phyloP scores from a whole-genome alignment of 2,113 vertebrate genomes.

The Periophthalmus modestus region DNA sequence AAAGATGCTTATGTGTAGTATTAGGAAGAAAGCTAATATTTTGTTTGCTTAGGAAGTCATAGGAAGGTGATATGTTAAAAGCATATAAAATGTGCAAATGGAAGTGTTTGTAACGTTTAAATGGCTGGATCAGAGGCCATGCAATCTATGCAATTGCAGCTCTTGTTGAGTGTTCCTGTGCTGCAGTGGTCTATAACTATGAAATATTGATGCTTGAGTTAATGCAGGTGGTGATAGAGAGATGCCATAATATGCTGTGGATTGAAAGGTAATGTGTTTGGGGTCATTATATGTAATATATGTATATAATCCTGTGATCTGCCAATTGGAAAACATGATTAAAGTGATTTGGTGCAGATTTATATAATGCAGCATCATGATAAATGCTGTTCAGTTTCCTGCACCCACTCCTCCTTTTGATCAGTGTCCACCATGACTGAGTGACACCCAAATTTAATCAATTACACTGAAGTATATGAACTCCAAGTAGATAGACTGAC shows the following conservation, averaged over 20 bases:
- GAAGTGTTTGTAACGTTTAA: background rate
- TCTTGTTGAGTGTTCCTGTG: background rate
- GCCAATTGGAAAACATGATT: background rate
- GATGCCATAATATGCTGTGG: background rate
- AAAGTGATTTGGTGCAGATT: background rate
- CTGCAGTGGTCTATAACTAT: background rate
- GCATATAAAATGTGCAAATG: background rate
- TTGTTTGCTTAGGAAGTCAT: background rate
- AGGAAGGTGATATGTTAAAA: background rate
- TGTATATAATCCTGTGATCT: background rate
- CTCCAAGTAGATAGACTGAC: background rate
- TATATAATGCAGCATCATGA: background rate
- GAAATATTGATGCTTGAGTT: background rate
- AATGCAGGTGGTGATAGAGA: background rate
- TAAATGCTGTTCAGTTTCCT: background rate
- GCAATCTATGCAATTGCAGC: background rate
- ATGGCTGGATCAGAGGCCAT: background rate
- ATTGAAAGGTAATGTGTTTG: background rate
- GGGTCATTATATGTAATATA: background rate
- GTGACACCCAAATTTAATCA: background rate
- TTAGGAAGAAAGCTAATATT: too few relatives aligned
- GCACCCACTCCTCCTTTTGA: background rate
- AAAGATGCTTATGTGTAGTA: background rate
- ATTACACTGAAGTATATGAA: background rate
- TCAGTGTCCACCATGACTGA: background rate